Conservation (phyloP, 2,797 vertebrate genomes). For the Acanthiza pusilla region DNA sequence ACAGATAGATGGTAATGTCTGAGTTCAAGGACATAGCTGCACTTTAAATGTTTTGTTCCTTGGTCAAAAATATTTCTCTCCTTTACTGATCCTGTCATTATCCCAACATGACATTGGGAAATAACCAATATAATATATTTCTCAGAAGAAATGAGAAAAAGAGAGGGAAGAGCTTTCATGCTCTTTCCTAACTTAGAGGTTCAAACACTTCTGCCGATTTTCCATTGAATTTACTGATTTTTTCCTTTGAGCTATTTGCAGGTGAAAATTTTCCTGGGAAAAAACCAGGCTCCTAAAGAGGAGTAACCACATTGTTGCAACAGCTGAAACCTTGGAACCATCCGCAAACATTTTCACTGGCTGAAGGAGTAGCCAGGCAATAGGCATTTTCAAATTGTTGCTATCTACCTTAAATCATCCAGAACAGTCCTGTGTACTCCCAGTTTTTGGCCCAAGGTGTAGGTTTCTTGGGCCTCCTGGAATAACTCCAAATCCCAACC, state of each 20-base stretch:
- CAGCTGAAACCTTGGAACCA: neutral
- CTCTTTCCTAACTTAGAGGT: neutral
- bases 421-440: neutral
- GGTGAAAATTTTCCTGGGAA: neutral
- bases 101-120: neutral
- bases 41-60: neutral
- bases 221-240: neutral
- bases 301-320: neutral
- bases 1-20: neutral
- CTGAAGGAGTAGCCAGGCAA: neutral
- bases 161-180: neutral
- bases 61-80: neutral
- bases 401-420: conserved; percentile 56
- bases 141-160: neutral
- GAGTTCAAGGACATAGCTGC: neutral
- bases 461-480: conserved; percentile 43
- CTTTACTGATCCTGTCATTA: neutral
- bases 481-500: neutral
- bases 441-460: conserved; percentile 26
- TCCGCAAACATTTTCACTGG: neutral
- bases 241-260: neutral
- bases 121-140: neutral
- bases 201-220: neutral
- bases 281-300: neutral
- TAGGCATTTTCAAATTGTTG: neutral